Conservation (phyloP, 2,113 vertebrate species). For the Acinonyx jubatus region DNA sequence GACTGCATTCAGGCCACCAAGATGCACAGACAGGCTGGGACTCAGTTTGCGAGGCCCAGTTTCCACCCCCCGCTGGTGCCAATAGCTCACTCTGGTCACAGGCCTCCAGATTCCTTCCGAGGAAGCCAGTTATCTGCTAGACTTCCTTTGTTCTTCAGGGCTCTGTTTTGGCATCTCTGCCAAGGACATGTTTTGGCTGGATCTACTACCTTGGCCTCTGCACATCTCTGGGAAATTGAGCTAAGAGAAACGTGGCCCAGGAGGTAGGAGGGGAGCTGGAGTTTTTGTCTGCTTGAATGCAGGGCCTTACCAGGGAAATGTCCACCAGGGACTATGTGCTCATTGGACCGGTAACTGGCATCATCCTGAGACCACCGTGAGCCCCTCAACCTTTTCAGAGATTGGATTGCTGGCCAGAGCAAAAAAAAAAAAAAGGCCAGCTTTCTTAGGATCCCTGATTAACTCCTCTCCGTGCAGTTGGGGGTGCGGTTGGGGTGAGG, state of each 20-base stretch:
- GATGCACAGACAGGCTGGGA: not conserved
- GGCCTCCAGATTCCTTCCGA: not conserved
- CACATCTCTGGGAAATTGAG: not conserved
- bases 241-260: not conserved
- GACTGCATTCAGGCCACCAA: not conserved
- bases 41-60: not conserved
- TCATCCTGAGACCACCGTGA: not conserved
- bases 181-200: constrained; percentile 54
- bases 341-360: not conserved
- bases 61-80: constrained; percentile 7
- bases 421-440: no score
- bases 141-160: constrained; percentile 40
- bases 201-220: not conserved
- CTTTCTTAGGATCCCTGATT: not conserved
- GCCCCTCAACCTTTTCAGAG: not conserved
- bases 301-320: not conserved
- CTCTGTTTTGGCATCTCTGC: constrained; percentile 31
- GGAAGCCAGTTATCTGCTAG: constrained; percentile 43
- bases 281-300: not conserved
- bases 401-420: not conserved
- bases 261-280: not conserved
- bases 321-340: not conserved
- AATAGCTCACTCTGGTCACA: not conserved
- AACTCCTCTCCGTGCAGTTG: not conserved
- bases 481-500: not conserved